Base-by-base conservation (phyloP, 2,888 invertebrate genomes). In the Cosmia trapezina region DNA sequence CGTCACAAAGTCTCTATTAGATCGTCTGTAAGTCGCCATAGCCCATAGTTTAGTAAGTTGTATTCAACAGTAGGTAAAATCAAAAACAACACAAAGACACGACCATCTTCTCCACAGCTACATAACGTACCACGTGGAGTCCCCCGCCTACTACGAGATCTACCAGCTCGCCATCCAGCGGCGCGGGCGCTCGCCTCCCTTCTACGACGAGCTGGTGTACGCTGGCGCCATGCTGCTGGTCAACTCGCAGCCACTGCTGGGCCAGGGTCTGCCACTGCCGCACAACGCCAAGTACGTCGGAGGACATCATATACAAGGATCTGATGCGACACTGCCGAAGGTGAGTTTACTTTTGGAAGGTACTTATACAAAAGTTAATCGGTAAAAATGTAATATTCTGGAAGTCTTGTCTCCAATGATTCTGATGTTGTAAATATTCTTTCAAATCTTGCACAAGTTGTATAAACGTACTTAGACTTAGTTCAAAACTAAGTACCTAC, bases 171-270 rank as follows among this genome's bases (percentile, higher is more conserved):
- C 91, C 5, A 66, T 92, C 5, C 83, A 89, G 59, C 71, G 80
- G 41, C 90, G 91, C 57, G 89, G 87, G 37, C 90, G 86, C n/a
- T 47, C 78, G 3, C 84, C 88, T 3, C 89, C 91, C 0, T 80
- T 86, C 33, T 93, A 91, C 81, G 91, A 91, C 45, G 71, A 83
- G 4, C 78, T 91, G 22, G 80, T 90, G 19, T 86, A 88, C 81
- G 89, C 90, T 60, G 91, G 86, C 0, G 91, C 93, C 0, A 70
- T 93, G 80, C 78, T 94, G 72, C 86, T 94, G 47, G 66, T 92
- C n/a, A 92, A 94, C 83, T 91, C 92, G 4, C 89, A 92, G 53
- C 89, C 92, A 0, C 78, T 89, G 33, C 81, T 93, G 28, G 92
- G 91, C 0, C 91, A 91, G 78, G 73, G 80, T 0, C 62, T 91